A percentile compares a stretch with the other conserved stretches of the same genome.
Conservation (phyloP, 2,888 invertebrate species). For the Antheraea yamamai region DNA sequence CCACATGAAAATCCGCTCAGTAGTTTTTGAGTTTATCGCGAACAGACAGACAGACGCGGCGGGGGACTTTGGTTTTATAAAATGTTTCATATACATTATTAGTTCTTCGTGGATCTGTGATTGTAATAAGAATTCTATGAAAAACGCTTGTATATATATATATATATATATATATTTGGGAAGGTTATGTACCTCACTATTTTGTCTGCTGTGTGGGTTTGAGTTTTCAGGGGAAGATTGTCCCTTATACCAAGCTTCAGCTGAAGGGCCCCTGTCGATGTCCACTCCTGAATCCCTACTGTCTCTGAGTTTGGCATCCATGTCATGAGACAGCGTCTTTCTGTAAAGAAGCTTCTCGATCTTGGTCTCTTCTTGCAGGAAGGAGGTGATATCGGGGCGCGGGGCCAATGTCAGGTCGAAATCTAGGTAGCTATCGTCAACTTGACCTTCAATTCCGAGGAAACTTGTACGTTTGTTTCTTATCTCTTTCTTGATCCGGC, state of each 20-base stretch:
- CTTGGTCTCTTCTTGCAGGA: slow-evolving; percentile 90
- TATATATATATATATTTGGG: too few species aligned
- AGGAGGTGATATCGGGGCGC: slow-evolving; percentile 90
- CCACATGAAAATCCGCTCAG: too few species aligned
- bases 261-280: slow-evolving; percentile 82
- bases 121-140: too few species aligned
- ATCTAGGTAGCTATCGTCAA: slow-evolving; percentile 85
- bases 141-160: too few species aligned
- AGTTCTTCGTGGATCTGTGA: too few species aligned
- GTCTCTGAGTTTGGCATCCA: slow-evolving; percentile 84
- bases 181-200: slow-evolving; percentile 84
- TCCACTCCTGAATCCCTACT: slow-evolving; percentile 91
- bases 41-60: too few species aligned
- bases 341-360: slow-evolving; percentile 89
- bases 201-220: slow-evolving; percentile 89
- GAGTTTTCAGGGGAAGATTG: slow-evolving; percentile 77
- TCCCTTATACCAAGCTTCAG: slow-evolving; percentile 82
- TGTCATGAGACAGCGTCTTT: slow-evolving; percentile 86
- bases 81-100: too few species aligned
- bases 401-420: slow-evolving; percentile 86
- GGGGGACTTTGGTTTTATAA: too few species aligned
- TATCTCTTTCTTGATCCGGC: slow-evolving; percentile 92
- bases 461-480: slow-evolving; percentile 92
- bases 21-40: too few species aligned
- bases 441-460: slow-evolving; percentile 90